Percentiles rank a stretch among this genome's conserved stretches.
These are phyloP conservation scores for Carassius carassius DNA, from an alignment of 2,113 vertebrate genomes.

Conservation along the genomic window DNA sequence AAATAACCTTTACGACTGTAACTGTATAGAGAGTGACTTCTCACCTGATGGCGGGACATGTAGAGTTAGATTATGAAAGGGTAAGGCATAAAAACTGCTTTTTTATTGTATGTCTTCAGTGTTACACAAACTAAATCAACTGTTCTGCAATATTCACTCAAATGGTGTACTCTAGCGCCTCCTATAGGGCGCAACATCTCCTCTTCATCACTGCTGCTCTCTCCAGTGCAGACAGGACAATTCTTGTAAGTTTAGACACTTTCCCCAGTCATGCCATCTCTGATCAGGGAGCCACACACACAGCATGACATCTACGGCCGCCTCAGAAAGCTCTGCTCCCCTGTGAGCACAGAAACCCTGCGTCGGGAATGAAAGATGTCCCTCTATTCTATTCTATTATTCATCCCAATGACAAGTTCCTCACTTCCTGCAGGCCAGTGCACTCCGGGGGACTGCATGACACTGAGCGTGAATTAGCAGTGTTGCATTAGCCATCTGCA, in stretches of 20 bases:
- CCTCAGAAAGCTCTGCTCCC: constrained; percentile 60
- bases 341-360: constrained; percentile 63
- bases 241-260: constrained; percentile 11
- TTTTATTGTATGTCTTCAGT: constrained; percentile 50
- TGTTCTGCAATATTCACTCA: constrained; percentile 29
- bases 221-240: neutral
- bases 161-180: constrained; percentile 55
- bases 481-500: constrained; percentile 74
- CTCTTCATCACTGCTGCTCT: neutral
- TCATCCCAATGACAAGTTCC: constrained; percentile 74
- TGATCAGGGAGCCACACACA: constrained; percentile 61
- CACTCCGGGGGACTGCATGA: constrained; percentile 56
- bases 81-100: neutral
- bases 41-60: constrained; percentile 37
- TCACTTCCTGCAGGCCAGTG: constrained; percentile 73
- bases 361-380: constrained; percentile 62
- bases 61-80: constrained; percentile 27
- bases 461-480: constrained; percentile 63
- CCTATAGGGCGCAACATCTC: constrained; percentile 19
- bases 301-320: constrained; percentile 24
- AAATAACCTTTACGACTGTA: neutral
- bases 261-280: constrained; percentile 70
- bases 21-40: constrained; percentile 45
- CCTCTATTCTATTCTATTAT: constrained; percentile 66
- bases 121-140: constrained; percentile 57